Evolutionary conservation across 2,797 vertebrate species (phyloP).

Genomic region (Delichon dasypus): DNA sequence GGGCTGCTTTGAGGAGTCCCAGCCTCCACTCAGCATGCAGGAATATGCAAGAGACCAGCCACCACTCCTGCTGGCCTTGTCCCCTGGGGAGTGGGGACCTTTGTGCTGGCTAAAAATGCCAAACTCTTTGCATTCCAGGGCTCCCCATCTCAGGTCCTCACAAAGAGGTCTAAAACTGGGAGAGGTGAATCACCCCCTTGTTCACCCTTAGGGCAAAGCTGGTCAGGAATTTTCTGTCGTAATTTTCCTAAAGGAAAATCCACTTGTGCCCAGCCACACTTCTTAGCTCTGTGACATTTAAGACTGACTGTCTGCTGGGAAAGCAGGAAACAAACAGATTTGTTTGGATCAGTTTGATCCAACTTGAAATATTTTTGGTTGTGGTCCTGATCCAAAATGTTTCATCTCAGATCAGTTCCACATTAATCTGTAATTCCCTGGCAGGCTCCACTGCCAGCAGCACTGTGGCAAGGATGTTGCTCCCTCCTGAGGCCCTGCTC

Average conservation of each 20-base stretch:
- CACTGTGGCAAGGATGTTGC: background rate
- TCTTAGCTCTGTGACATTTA: constrained; percentile 58
- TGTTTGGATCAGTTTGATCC: constrained; percentile 55
- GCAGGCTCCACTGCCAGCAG: background rate
- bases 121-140: background rate
- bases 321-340: constrained; percentile 64
- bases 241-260: constrained; percentile 49
- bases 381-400: constrained; percentile 39
- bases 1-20: background rate
- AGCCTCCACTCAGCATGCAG: background rate
- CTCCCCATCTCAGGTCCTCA: background rate
- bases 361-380: constrained; percentile 31
- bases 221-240: constrained; percentile 24
- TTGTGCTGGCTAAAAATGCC: background rate
- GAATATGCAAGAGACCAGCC: background rate
- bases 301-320: constrained; percentile 48
- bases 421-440: constrained; percentile 50
- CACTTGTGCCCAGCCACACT: background rate
- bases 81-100: background rate
- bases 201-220: background rate
- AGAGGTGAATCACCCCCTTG: background rate
- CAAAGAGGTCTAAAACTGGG: background rate
- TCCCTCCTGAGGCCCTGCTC: background rate
- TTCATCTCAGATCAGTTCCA: constrained; percentile 61
- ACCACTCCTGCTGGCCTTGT: background rate